Evolutionary conservation across 2,797 vertebrate species (phyloP), one percentile per base, ranked within the genome.

Genomic region (Acrocephalus scirpaceus): DNA sequence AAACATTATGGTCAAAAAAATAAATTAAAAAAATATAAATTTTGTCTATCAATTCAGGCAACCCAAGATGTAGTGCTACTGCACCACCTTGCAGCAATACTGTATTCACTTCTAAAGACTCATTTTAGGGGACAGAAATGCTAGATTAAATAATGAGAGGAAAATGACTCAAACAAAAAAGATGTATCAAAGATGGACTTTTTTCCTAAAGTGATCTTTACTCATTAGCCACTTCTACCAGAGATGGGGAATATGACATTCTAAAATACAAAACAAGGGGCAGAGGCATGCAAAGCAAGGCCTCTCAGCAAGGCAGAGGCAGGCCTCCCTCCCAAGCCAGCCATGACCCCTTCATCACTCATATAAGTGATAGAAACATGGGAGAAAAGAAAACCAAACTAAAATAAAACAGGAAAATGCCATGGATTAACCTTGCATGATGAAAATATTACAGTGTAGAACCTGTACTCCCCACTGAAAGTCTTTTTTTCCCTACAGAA

Each of bases 21-120:
- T 97, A 97, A 96, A 92, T 97, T 96, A 84, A 93, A 97, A 97
- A 97, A 97, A 97, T 97, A 97, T 96, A 97, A 97, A 93, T 97
- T 97, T 97, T 9, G 96, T 97, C 95, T 97, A 96, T 97, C 95
- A 96, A 94, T 96, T 97, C 95, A 97, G 96, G 96, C 97, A 97
- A 97, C 96, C 95, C 97, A 97, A 95, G 94, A 96, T 95, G 94
- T 83, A 96, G 97, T 94, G 96, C 97, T 87, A 95, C 22, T 85
- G 88, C 94, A 97, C 96, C 95, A 97, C 97, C 93, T 97, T 92
- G 97, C 97, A 97, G 97, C 95, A 97, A 97, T 94, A 97, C 92
- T 96, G 89, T 96, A 97, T 88, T 95, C 92, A 76, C 80, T 95
- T 88, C 81, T 93, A 90, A 93, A 95, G 95, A 97, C 91, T 96